Percentiles rank a stretch among this genome's conserved stretches.
Conservation (phyloP, 2,888 invertebrate species). For the Cephus pulcher region DNA sequence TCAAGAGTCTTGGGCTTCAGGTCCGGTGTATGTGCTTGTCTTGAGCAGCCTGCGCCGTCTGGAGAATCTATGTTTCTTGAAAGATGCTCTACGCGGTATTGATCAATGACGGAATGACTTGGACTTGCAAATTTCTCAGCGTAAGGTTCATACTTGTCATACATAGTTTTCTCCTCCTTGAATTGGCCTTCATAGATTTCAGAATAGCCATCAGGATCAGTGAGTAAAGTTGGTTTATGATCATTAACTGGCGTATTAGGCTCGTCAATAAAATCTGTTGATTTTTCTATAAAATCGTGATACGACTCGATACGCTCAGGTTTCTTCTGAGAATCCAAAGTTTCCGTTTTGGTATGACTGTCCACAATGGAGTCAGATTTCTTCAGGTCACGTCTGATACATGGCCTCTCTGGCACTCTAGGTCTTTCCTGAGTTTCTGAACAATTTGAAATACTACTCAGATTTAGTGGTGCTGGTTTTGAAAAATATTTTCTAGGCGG, state of each 20-base stretch:
- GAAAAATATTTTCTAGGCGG: conserved; percentile 67
- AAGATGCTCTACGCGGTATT: conserved; percentile 10
- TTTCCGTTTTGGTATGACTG: conserved; percentile 3
- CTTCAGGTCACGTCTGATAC: conserved; percentile 34
- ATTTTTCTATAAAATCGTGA: conserved; percentile 48
- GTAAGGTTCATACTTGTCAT: conserved; percentile 44
- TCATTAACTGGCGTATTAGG: conserved; percentile 30
- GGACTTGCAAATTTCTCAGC: conserved; percentile 41
- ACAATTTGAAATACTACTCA: conserved; percentile 21
- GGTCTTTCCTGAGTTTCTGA: conserved; percentile 36
- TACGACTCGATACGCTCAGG: conserved; percentile 43
- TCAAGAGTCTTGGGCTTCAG: conserved; percentile 43
- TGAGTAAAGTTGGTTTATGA: conserved; percentile 24
- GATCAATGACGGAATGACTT: conserved; percentile 10
- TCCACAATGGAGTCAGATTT: conserved; percentile 22
- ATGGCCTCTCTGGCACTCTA: conserved; percentile 37
- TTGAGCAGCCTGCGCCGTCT: conserved; percentile 49
- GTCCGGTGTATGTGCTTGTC: conserved; percentile 38
- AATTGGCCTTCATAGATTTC: conserved; percentile 42
- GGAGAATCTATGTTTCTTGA: conserved; percentile 40
- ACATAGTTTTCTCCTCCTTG: conserved; percentile 39
- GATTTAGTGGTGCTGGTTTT: conserved; percentile 46
- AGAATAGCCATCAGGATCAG: conserved; percentile 45
- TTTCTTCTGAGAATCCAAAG: conserved; percentile 22
- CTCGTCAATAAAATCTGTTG: conserved; percentile 51